Base-by-base conservation (phyloP, 2,888 invertebrate species). In the Seira ritae region DNA sequence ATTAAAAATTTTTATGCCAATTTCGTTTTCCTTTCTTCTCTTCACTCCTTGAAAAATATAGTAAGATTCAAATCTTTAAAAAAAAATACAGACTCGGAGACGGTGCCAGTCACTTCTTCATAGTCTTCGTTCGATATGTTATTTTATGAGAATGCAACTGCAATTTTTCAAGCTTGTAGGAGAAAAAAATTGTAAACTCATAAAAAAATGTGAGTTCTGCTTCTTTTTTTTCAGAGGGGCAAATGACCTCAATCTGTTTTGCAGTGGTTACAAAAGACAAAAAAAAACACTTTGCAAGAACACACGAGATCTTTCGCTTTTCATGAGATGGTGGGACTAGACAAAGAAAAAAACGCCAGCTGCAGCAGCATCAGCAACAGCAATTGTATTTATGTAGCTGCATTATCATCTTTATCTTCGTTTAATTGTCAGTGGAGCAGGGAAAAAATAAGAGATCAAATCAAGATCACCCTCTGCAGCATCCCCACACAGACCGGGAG, bases 371-470 rank as follows among this genome's bases (percentile, higher is more conserved):
- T 1, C 17, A 55, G n/a, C 55, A 55, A n/a, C 1, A 55, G 55
- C 31, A 2, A 8, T 31, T 4, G 31, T 31, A 31, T n/a, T n/a
- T n/a, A n/a, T n/a, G 31, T 31, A 31, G 31, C 31, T 31, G 31
- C 31, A 31, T 31, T 31, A 31, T 31, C 3, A 31, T 55, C 55
- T 55, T 55, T 55, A 55, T 55, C 55, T 17, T 8, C 1, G 17
- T 55, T 55, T 55, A 55, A 55, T 55, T 55, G 55, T 55, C n/a
- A 55, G 55, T 55, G 55, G 55, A 55, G 55, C 55, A 55, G 55
- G 55, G 12, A 55, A 17, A 17, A n/a, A 55, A 55, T 31, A 31
- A 31, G 31, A 31, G 31, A 31, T 31, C 55, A 55, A 15, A 55
- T 55, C 55, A 55, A 55, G 55, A 55, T 55, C 15, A 12, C 42